phyloP scores from a whole-genome alignment of 2,888 invertebrate species.

The Phortica magna region DNA sequence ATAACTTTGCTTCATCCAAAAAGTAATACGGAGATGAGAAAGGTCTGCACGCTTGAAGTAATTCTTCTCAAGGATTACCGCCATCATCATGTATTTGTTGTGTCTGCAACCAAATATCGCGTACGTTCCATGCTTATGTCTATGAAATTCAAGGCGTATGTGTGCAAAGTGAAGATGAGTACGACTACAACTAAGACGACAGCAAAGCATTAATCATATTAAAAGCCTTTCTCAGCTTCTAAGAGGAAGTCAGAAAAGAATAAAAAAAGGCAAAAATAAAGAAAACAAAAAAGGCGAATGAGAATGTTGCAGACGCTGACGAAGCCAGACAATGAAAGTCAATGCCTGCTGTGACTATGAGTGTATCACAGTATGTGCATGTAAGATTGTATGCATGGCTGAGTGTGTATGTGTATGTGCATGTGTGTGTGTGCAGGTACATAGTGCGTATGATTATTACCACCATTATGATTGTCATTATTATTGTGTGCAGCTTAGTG shows the following conservation, averaged over 20 bases:
- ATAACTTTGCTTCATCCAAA: too few relatives aligned
- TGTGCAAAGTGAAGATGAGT: constrained; percentile 51
- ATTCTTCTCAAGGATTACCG: neutral
- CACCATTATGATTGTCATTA: constrained; percentile 67
- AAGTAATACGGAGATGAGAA: too few relatives aligned
- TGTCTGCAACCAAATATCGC: neutral
- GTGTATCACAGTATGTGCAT: neutral
- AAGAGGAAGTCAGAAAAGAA: constrained; percentile 14
- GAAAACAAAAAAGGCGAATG: neutral
- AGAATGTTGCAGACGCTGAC: too few relatives aligned
- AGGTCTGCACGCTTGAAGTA: too few relatives aligned
- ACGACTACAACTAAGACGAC: constrained; percentile 6
- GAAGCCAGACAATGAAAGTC: neutral
- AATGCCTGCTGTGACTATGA: neutral
- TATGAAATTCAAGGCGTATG: neutral
- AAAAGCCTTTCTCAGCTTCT: constrained; percentile 45
- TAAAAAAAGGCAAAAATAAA: neutral
- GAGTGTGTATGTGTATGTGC: neutral
- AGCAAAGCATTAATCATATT: constrained; percentile 63
- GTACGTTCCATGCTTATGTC: too few relatives aligned
- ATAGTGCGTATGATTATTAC: constrained; percentile 70
- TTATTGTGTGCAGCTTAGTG: constrained; percentile 56
- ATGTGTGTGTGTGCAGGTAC: constrained; percentile 54
- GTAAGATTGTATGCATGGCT: neutral
- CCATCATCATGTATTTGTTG: constrained; percentile 7